phyloP scores from a whole-genome alignment of 1,140 invertebrate genomes.

The Pogonomyrmex californicus region DNA sequence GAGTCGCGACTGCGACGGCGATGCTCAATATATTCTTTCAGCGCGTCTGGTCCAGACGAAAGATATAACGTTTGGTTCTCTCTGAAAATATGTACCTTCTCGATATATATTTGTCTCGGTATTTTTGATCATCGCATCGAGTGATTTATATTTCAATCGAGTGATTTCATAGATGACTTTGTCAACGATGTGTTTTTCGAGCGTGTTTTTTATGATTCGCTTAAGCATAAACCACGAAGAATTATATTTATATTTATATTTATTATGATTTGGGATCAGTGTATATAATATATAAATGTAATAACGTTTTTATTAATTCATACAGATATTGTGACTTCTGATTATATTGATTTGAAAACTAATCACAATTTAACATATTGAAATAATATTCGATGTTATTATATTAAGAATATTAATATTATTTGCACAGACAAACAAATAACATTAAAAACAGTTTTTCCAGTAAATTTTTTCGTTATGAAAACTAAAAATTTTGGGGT shows the following conservation, averaged over 20 bases:
- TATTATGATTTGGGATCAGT: neutral
- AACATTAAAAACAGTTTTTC: neutral
- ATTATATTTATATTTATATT: neutral
- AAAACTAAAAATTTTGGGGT: neutral
- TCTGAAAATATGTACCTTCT: slow-evolving; percentile 27
- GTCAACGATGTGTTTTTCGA: neutral
- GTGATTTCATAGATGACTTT: slow-evolving; percentile 19
- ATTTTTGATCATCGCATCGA: slow-evolving; percentile 35
- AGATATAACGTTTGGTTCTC: neutral
- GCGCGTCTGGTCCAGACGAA: slow-evolving; percentile 65
- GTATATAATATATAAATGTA: neutral
- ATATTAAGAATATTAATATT: neutral
- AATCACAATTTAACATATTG: neutral
- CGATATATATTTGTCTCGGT: neutral
- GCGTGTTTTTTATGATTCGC: neutral
- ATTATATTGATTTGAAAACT: neutral
- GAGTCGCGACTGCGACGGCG: slow-evolving; percentile 50
- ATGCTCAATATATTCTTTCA: slow-evolving; percentile 56
- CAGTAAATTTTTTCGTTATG: neutral
- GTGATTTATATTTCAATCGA: neutral
- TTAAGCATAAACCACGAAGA: neutral
- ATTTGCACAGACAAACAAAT: neutral
- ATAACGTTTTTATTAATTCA: neutral
- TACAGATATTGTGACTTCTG: neutral
- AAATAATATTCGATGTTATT: neutral